A percentile compares a stretch with the other conserved stretches of the same genome.
Conservation (phyloP, 37 sponge, comb jelly and placozoan genomes). For the Cladorhizidae sp. region DNA sequence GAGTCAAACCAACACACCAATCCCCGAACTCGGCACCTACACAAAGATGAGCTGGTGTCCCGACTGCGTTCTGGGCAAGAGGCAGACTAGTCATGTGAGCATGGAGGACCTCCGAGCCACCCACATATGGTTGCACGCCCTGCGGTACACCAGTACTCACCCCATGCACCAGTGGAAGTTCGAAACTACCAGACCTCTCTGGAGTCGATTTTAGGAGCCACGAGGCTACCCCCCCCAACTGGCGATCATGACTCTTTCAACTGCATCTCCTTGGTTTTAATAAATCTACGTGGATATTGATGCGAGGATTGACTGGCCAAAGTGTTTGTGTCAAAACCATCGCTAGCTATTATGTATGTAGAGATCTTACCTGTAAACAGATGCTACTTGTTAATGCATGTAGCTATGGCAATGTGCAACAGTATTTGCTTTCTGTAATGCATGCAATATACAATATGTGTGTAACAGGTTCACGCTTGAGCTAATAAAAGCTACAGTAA, state of each 20-base stretch:
- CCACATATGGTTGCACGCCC: constrained; percentile 29
- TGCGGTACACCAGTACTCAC: constrained; percentile 26
- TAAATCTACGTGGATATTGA: no score
- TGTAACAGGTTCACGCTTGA: no score
- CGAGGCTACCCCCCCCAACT: no score
- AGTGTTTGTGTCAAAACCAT: neutral
- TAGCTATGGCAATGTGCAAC: no score
- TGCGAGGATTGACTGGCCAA: no score
- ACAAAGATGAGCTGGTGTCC: constrained; percentile 35
- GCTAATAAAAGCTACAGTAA: no score
- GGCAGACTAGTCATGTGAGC: constrained; percentile 1
- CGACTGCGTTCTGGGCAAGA: constrained; percentile 28
- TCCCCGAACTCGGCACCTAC: constrained; percentile 12
- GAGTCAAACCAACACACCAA: neutral
- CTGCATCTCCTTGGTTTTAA: no score
- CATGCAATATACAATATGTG: no score
- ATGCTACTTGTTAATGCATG: no score
- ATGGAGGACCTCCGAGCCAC: constrained; percentile 12
- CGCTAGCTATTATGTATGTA: neutral
- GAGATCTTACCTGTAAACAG: neutral
- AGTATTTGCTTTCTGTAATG: no score
- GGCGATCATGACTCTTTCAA: no score
- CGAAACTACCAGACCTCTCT: constrained; percentile 43
- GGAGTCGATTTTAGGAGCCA: constrained; percentile 9
- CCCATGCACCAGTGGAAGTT: constrained; percentile 35